A percentile compares a stretch with the other conserved stretches of the same genome.
phyloP scores from a whole-genome alignment of 1,140 invertebrate genomes.

The Panagrolaimus sp. region DNA sequence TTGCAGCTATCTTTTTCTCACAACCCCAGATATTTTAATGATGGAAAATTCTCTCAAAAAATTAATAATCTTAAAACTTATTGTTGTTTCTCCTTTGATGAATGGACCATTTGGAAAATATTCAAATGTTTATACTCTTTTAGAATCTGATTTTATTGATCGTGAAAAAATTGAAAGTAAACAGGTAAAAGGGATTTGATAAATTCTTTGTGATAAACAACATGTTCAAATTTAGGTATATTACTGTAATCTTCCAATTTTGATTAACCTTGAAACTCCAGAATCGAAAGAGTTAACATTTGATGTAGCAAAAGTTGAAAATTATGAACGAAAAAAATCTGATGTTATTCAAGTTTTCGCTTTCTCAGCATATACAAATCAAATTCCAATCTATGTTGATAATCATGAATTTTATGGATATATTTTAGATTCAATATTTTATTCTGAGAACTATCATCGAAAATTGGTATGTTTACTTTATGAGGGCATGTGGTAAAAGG shows the following conservation, averaged over 20 bases:
- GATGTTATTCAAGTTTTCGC: conserved; percentile 95
- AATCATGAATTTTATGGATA: conserved; percentile 46
- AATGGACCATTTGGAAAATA: conserved; percentile 24
- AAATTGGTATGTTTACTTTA: conserved; percentile 16
- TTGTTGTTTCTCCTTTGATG: conserved; percentile 61
- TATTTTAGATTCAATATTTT: conserved; percentile 63
- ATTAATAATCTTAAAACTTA: conserved; percentile 64
- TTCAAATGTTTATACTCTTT: conserved; percentile 36
- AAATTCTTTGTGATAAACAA: too few species aligned
- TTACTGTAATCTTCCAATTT: conserved; percentile 81
- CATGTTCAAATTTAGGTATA: conserved; percentile 69
- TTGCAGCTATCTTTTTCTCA: conserved; percentile 78
- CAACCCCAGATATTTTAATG: conserved; percentile 70
- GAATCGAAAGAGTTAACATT: conserved; percentile 72
- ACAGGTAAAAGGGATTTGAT: conserved; percentile 12
- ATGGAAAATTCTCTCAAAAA: conserved; percentile 67
- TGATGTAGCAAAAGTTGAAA: conserved; percentile 62
- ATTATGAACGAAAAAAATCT: conserved; percentile 64
- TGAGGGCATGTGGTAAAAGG: too few species aligned
- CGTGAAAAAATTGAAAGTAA: conserved; percentile 18
- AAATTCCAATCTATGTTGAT: conserved; percentile 59
- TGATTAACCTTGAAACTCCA: conserved; percentile 70
- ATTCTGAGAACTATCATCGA: conserved; percentile 26
- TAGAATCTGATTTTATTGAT: conserved; percentile 13
- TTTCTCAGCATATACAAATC: conserved; percentile 70